Evolutionary conservation across 2,797 vertebrate genomes (phyloP), one percentile per base, ranked within the genome.

Genomic region (Etheostoma nigrum): DNA sequence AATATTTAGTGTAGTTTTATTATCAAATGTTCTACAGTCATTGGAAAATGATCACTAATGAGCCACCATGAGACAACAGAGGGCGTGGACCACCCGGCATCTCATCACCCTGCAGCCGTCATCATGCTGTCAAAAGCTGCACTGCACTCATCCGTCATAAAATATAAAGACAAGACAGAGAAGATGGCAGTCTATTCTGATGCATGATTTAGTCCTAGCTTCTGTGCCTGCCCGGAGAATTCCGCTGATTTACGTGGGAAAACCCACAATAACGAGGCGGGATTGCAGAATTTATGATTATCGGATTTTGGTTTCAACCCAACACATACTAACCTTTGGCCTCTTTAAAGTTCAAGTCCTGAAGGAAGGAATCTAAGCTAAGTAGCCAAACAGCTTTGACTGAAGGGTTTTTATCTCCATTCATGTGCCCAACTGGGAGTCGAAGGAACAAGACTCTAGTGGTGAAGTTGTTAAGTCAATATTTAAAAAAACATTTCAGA

Each of bases 1-100:
- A 85, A 74, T 33, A 45, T 60, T 40, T 36, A 61, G 40, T 33
- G 52, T 5, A 36, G 54, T 76, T 48, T 67, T 68, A 82, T 73
- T 78, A 82, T 87, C 74, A 64, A 52, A 67, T 10, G 13, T 62
- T 53, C 49, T 6, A 47, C 59, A 30, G 52, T 71, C 79, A 64
- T 6, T 68, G 79, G 67, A 79, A 85, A 76, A 83, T 7, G 5
- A 61, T 71, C 72, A 30, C 86, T 89, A 86, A 89, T 86, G 78
- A 90, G 82, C 78, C 33, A 36, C 74, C 81, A 48, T 40, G 81
- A 83, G 88, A 88, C 60, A 6, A 72, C 61, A 16, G 69, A 84
- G 76, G 84, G 80, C 18, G 79, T 74, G 73, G 82, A 66, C 85
- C 82, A 81, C 82, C 80, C 67, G 11, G 58, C 55, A 3, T 68